Percentiles rank a stretch among this genome's conserved stretches.
These are phyloP conservation scores for Anticlea derivata DNA, from an alignment of 2,888 invertebrate species.

Conservation along the genomic window DNA sequence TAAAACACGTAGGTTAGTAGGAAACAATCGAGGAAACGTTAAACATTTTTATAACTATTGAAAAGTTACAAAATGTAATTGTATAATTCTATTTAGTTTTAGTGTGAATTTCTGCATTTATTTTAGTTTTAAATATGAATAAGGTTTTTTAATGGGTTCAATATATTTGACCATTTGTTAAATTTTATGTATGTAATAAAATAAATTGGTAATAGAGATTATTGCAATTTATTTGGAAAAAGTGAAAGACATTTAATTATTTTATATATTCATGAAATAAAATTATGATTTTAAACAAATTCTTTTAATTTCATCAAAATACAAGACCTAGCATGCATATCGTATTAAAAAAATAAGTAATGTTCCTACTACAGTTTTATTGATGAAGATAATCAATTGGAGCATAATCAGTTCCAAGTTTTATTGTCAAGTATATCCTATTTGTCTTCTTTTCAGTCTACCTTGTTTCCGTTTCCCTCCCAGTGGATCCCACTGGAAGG, in stretches of 20 bases:
- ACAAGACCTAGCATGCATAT: too few species aligned
- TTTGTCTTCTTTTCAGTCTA: too few species aligned
- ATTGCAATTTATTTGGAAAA: slow-evolving; percentile 8
- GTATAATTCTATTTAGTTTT: slow-evolving; percentile 8
- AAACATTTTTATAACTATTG: neutral
- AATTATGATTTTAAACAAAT: slow-evolving; percentile 7
- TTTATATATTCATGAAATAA: slow-evolving; percentile 19
- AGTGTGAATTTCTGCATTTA: slow-evolving; percentile 39
- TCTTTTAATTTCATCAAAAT: slow-evolving; percentile 1
- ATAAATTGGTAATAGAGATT: neutral
- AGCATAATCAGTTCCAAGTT: too few species aligned
- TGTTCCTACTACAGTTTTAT: too few species aligned
- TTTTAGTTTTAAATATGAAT: slow-evolving; percentile 37
- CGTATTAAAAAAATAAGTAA: too few species aligned
- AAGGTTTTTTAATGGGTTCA: slow-evolving; percentile 4
- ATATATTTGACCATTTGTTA: slow-evolving; percentile 1
- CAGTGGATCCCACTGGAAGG: too few species aligned
- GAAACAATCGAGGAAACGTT: neutral
- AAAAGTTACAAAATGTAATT: slow-evolving; percentile 1
- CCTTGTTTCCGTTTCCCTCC: too few species aligned
- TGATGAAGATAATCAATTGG: too few species aligned
- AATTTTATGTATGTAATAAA: neutral
- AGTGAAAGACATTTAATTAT: slow-evolving; percentile 19
- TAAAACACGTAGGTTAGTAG: slow-evolving; percentile 12
- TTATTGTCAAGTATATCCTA: too few species aligned